Evolutionary conservation across 2,888 invertebrate species (phyloP), one percentile per base, ranked within the genome.

Genomic region (Hipparchia sbordonii): DNA sequence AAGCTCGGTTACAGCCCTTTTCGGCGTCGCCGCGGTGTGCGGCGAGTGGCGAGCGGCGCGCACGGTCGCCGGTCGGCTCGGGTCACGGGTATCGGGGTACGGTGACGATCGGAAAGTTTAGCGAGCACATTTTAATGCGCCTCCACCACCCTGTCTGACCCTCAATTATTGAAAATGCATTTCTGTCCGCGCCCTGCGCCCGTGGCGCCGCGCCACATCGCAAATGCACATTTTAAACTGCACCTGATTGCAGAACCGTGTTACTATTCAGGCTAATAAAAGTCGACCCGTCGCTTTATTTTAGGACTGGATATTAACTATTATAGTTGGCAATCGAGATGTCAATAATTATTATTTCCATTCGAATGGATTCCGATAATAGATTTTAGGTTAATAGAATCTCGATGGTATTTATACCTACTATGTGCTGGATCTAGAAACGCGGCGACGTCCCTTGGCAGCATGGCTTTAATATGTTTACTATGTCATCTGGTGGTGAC

Each of bases 151-250:
- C 90, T 82, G 93, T 93, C 93, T 93, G 93, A 92, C 92, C 91
- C 89, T 93, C 91, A 93, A 93, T 93, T 93, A 93, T 93, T 93
- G 93, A 93, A 93, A 93, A 93, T 93, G 91, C 92, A 92, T 91
- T 90, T 87, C 87, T 85, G 88, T 85, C 89, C 89, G 91, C 91
- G 90, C 91, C 90, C 89, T 85, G 87, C 82, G 86, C 85, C 87
- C 84, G 85, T 71, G 77, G 79, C 80, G 72, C 77, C 78, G 74
- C 80, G 80, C 85, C 89, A 83, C 92, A 93, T 93, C 84, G 89
- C 89, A 90, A 93, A 93, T 93, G 93, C 93, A 93, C 93, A 93
- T 93, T 93, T 93, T 93, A 92, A 93, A 93, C 92, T 89, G 89
- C 87, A 89, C 85, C 89, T 93, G 93, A 93, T 93, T 92, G 93